Percentiles rank a stretch among this genome's conserved stretches.
These are phyloP conservation scores for Lepisosteus oculatus DNA, from an alignment of 2,113 vertebrate genomes.

Conservation along the genomic window DNA sequence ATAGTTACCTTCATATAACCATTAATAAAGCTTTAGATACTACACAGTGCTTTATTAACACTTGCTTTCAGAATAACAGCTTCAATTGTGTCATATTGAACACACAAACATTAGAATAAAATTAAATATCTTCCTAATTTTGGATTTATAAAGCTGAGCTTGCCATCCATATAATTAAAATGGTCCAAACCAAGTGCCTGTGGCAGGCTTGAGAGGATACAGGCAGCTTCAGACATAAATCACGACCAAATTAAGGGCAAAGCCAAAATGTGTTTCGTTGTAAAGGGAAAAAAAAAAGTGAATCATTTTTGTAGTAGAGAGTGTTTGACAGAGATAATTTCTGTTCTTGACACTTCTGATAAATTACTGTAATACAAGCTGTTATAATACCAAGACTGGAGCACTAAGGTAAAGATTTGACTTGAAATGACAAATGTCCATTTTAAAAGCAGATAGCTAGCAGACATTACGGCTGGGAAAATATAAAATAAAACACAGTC, in stretches of 20 bases:
- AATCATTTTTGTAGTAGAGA: background rate
- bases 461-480: background rate
- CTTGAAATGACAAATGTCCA: conserved; percentile 6
- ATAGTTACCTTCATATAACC: conserved; percentile 53
- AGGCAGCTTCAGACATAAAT: too few species aligned
- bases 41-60: conserved; percentile 50
- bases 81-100: background rate
- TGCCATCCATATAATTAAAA: conserved; percentile 7
- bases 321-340: conserved; percentile 5
- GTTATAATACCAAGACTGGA: background rate
- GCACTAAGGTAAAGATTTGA: background rate
- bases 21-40: conserved; percentile 55
- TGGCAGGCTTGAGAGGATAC: background rate
- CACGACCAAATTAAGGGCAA: background rate
- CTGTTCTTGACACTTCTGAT: conserved; percentile 4
- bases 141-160: conserved; percentile 11
- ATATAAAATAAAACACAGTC: too few species aligned
- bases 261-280: background rate
- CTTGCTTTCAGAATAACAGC: conserved; percentile 27
- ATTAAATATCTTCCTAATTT: conserved; percentile 11
- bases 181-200: background rate
- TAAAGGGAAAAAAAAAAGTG: background rate
- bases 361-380: conserved; percentile 1
- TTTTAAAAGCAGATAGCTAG: conserved; percentile 1
- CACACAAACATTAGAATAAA: background rate